A percentile compares a stretch with the other conserved stretches of the same genome.
Conservation (phyloP, 2,113 vertebrate species). For the Platycercus adscitus region DNA sequence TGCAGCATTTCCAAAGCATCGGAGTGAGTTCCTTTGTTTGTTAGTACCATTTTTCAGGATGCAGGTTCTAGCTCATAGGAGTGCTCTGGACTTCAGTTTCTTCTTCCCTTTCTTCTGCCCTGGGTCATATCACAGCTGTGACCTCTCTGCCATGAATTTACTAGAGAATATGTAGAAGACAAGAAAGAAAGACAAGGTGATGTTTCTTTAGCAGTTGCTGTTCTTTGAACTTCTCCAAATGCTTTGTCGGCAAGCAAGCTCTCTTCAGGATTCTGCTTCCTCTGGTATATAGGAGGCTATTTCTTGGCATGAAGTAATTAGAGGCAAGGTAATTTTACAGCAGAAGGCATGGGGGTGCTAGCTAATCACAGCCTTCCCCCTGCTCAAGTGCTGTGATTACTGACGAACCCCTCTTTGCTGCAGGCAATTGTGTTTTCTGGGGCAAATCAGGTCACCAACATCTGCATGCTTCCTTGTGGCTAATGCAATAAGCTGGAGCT, state of each 20-base stretch:
- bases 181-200: not conserved
- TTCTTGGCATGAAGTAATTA: slow-evolving; percentile 11
- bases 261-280: not conserved
- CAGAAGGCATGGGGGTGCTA: not conserved
- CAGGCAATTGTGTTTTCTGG: slow-evolving; percentile 31
- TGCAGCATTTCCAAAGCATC: not conserved
- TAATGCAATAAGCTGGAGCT: slow-evolving; percentile 24
- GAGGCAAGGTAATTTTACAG: not conserved
- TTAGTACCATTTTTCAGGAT: not conserved
- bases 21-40: fast-evolving
- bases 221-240: not conserved
- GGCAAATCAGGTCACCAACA: slow-evolving; percentile 24
- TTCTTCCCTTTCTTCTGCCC: not conserved
- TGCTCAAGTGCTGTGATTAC: not conserved
- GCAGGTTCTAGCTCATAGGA: fast-evolving
- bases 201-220: not conserved
- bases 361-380: not conserved
- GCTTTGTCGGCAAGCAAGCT: not conserved
- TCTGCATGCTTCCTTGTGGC: not conserved
- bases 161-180: not conserved
- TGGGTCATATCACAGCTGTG: not conserved
- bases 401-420: not conserved
- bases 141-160: not conserved
- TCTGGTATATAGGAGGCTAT: not conserved
- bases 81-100: not conserved